Percentiles rank a stretch among this genome's conserved stretches.
Conservation (phyloP, 1,140 invertebrate genomes). For the Rhagoletis pomonella region DNA sequence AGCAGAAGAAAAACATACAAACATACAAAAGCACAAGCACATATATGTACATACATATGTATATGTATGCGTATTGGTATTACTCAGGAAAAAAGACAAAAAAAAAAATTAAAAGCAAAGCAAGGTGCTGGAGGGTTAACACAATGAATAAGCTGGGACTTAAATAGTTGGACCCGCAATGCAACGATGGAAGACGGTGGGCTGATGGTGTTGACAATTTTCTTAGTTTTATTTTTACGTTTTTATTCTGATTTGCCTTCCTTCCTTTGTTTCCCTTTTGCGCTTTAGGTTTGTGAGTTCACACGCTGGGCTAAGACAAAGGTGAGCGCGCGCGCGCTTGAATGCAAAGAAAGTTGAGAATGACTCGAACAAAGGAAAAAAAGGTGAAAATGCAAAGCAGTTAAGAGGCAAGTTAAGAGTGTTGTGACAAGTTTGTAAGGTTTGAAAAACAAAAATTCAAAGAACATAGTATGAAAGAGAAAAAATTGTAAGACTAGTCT, state of each 20-base stretch:
- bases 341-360: not conserved
- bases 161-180: conserved; percentile 25
- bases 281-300: not conserved
- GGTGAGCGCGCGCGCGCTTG: not conserved
- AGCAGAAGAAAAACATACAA: not conserved
- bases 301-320: not conserved
- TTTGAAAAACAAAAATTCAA: not conserved
- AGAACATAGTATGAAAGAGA: not conserved
- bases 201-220: conserved; percentile 38
- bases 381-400: conserved; percentile 39
- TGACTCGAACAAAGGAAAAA: conserved; percentile 30
- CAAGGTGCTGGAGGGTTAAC: conserved; percentile 33
- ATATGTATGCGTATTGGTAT: no score
- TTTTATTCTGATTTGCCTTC: no score
- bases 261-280: not conserved
- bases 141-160: conserved; percentile 37
- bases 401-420: not conserved
- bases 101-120: not conserved
- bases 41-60: no score
- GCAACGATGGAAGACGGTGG: not conserved
- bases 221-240: conserved; percentile 1
- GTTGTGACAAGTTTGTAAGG: not conserved
- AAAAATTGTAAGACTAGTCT: not conserved
- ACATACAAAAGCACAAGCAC: not conserved
- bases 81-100: not conserved